A percentile compares a stretch with the other conserved stretches of the same genome.
phyloP scores from a whole-genome alignment of 2,113 vertebrate genomes.

The Myotis brandtii region DNA sequence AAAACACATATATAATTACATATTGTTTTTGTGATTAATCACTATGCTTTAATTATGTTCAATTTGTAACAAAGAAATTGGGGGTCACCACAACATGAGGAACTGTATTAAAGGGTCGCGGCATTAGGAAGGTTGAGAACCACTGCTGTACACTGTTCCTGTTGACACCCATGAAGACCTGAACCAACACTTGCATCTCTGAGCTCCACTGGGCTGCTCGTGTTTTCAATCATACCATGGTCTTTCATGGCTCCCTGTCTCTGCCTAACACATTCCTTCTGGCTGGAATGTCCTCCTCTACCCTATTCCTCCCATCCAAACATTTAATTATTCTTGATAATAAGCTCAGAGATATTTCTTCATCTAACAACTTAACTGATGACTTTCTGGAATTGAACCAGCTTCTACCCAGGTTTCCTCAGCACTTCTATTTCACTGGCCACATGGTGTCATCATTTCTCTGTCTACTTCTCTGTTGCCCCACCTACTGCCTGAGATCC shows the following conservation, averaged over 20 bases:
- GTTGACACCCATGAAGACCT: no score
- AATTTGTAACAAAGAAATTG: no score
- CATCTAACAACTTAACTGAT: neutral
- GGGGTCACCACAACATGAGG: no score
- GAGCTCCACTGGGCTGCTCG: accelerated
- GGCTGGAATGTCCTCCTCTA: neutral
- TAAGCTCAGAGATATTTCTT: neutral
- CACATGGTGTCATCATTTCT: neutral
- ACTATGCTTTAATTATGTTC: no score
- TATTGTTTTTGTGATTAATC: no score
- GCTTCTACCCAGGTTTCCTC: neutral
- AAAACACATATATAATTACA: no score
- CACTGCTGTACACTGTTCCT: neutral
- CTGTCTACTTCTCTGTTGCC: neutral
- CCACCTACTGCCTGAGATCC: neutral
- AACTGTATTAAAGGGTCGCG: no score
- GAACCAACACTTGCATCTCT: neutral
- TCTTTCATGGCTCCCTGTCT: neutral
- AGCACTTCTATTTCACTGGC: accelerated
- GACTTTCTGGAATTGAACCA: neutral
- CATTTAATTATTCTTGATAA: neutral
- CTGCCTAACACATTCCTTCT: neutral
- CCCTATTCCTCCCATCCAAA: neutral
- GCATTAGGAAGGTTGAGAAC: no score
- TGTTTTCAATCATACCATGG: neutral